Percentiles rank a stretch among this genome's conserved stretches.
Evolutionary conservation across 1,140 invertebrate species (phyloP).

Genomic region (Drosophila parvula): DNA sequence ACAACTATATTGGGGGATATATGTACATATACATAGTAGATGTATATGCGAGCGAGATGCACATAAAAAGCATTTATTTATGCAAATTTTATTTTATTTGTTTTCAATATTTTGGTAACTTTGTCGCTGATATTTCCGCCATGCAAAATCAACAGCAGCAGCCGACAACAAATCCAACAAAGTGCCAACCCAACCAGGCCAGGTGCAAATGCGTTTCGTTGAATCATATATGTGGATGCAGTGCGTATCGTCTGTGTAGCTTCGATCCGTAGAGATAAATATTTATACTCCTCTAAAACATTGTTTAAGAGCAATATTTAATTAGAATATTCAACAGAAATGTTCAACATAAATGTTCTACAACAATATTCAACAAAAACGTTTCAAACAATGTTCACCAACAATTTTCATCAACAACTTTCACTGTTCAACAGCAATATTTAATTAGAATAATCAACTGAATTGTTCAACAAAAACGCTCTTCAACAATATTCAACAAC

Average conservation of each 20-base stretch:
- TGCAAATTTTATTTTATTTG: constrained; percentile 82
- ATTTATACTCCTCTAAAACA: no score
- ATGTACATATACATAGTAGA: not conserved
- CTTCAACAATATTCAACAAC: no score
- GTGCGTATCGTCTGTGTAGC: constrained; percentile 1
- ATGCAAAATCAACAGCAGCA: constrained; percentile 67
- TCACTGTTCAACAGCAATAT: no score
- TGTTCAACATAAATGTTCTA: not conserved
- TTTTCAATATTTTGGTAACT: constrained; percentile 82
- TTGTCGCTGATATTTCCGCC: constrained; percentile 81
- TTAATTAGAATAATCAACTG: no score
- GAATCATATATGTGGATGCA: constrained; percentile 48
- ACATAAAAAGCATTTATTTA: constrained; percentile 72
- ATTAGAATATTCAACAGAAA: not conserved
- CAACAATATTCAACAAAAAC: not conserved
- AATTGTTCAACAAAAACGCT: no score
- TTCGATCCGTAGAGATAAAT: not conserved
- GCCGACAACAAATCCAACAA: constrained; percentile 56
- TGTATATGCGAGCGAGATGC: not conserved
- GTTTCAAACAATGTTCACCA: not conserved
- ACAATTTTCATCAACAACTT: no score
- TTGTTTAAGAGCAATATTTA: not conserved
- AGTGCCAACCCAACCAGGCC: constrained; percentile 57
- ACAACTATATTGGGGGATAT: constrained; percentile 11
- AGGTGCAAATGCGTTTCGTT: constrained; percentile 70